Evolutionary conservation across 2,797 vertebrate genomes (phyloP).

Genomic region (Thunnus albacares): DNA sequence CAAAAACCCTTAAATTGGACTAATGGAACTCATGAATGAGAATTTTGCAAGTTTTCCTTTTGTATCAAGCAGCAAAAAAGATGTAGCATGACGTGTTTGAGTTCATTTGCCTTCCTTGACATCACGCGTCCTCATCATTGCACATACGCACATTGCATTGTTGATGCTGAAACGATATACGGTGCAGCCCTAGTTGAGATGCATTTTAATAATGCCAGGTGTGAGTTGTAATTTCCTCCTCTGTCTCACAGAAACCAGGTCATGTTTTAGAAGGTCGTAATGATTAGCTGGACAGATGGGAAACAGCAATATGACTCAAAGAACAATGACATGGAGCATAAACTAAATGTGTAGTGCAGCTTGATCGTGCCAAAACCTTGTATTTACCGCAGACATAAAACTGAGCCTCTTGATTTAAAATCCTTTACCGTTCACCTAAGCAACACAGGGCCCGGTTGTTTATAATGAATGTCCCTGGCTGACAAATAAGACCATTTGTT

Average conservation of each 20-base stretch:
- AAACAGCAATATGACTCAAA: constrained; percentile 33
- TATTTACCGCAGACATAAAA: constrained; percentile 38
- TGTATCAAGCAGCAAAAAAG: too few relatives aligned
- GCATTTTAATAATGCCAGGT: constrained; percentile 48
- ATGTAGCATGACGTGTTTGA: too few relatives aligned
- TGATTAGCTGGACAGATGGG: constrained; percentile 48
- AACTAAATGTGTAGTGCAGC: constrained; percentile 31
- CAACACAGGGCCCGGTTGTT: constrained; percentile 39
- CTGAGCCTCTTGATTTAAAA: constrained; percentile 42
- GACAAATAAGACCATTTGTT: constrained; percentile 64
- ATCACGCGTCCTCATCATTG: too few relatives aligned
- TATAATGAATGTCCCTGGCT: constrained; percentile 46
- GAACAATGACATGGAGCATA: constrained; percentile 47
- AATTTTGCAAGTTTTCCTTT: too few relatives aligned
- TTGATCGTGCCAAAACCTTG: constrained; percentile 32
- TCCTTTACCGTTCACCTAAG: constrained; percentile 29
- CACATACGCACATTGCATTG: too few relatives aligned
- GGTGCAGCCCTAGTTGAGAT: not conserved
- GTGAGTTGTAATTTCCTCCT: constrained; percentile 47
- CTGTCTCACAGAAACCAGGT: constrained; percentile 41
- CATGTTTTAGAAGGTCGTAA: constrained; percentile 43
- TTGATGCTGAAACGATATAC: too few relatives aligned
- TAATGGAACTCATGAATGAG: too few relatives aligned
- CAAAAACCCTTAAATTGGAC: too few relatives aligned
- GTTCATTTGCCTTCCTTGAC: too few relatives aligned